Conservation (phyloP, 2,888 invertebrate genomes). For the Anaspis maculata region DNA sequence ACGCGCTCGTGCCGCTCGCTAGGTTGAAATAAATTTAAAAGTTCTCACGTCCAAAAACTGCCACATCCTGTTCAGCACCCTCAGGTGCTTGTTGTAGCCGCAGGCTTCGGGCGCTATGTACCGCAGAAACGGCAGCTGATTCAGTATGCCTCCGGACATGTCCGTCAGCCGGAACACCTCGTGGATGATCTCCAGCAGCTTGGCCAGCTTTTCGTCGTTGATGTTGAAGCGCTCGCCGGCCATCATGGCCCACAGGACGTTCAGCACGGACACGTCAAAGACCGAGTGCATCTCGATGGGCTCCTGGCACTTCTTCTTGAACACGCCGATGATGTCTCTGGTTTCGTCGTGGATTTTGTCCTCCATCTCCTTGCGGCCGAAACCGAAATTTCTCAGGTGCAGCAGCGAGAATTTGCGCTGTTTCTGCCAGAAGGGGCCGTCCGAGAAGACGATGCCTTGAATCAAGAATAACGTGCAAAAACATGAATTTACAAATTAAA, state of each 20-base stretch:
- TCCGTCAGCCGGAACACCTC: slow-evolving; percentile 55
- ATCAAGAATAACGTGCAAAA: no score
- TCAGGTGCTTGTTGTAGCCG: slow-evolving; percentile 51
- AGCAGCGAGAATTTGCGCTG: slow-evolving; percentile 59
- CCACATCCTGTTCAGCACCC: slow-evolving; percentile 47
- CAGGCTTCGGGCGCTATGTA: slow-evolving; percentile 54
- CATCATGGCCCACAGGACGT: slow-evolving; percentile 61
- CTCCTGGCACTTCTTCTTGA: slow-evolving; percentile 31
- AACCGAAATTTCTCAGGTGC: slow-evolving; percentile 55
- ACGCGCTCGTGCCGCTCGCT: no score
- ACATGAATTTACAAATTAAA: no score
- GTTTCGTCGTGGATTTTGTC: slow-evolving; percentile 52
- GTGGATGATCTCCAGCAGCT: slow-evolving; percentile 51
- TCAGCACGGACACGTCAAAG: slow-evolving; percentile 56
- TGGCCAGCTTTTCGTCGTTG: slow-evolving; percentile 48
- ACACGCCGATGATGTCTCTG: slow-evolving; percentile 43
- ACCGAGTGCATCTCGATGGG: slow-evolving; percentile 38
- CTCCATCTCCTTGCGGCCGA: slow-evolving; percentile 55
- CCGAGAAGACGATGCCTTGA: slow-evolving; percentile 59
- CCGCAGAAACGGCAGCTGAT: slow-evolving; percentile 60
- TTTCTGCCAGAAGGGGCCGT: slow-evolving; percentile 57
- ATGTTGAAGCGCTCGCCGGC: slow-evolving; percentile 58
- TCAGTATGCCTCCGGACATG: slow-evolving; percentile 60
- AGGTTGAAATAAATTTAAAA: slow-evolving; percentile 21
- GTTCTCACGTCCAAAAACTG: slow-evolving; percentile 46